phyloP scores from a whole-genome alignment of 2,797 vertebrate genomes.

The Xerus rutilus region DNA sequence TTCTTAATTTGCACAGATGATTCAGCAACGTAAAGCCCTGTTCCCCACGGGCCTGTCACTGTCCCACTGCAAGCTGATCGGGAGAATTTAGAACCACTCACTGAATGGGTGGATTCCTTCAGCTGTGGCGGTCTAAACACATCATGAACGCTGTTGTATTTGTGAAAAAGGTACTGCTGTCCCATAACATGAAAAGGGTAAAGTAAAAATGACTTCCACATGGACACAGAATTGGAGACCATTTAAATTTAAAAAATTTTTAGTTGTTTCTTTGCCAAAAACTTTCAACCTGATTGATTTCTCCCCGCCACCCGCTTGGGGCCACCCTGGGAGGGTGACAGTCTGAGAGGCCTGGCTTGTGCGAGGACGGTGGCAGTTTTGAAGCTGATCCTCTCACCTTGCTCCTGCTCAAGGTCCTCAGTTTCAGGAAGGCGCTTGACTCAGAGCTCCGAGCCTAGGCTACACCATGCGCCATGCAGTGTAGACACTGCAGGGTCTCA shows the following conservation, averaged over 20 bases:
- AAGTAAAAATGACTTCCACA: neutral
- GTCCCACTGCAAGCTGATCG: neutral
- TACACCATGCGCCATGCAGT: neutral
- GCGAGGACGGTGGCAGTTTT: too few species aligned
- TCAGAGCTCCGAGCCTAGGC: too few species aligned
- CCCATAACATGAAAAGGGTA: neutral
- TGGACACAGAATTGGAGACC: neutral
- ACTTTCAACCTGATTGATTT: neutral
- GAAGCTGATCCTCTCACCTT: too few species aligned
- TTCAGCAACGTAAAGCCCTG: accelerated
- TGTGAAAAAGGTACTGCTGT: neutral
- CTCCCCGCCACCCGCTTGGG: too few species aligned
- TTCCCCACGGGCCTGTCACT: neutral
- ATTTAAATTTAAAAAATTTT: neutral
- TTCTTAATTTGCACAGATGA: neutral
- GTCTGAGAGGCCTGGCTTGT: too few species aligned
- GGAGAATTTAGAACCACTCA: neutral
- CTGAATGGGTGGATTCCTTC: neutral
- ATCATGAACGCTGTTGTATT: neutral
- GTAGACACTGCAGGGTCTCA: neutral
- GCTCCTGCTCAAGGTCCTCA: too few species aligned
- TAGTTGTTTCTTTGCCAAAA: neutral
- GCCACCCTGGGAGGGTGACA: neutral
- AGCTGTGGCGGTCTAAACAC: neutral
- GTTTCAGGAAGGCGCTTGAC: neutral